Evolutionary conservation across 2,797 vertebrate genomes (phyloP), one percentile per base, ranked within the genome.

Genomic region (Danio kyathit): DNA sequence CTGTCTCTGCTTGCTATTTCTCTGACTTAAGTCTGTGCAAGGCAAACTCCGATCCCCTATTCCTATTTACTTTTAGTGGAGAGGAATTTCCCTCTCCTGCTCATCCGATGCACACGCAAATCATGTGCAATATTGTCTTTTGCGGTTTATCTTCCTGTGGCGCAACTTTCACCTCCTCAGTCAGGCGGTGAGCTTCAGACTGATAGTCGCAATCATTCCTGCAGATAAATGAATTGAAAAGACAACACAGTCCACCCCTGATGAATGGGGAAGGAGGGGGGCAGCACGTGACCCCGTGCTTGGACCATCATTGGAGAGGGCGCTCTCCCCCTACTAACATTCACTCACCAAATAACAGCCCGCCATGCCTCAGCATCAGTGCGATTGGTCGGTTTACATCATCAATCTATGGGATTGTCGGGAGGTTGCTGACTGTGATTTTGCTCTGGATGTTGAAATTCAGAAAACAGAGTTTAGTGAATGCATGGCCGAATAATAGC

Each of bases 211-310:
- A 98, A 99, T 99, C 97, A 99, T 99, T 99, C 97, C 97, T 98
- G 97, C 97, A 99, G 97, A 99, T 99, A 99, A 99, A 99, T 99
- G 97, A 99, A 99, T 99, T 99, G 97, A 97, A 99, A 98, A 96
- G 96, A 98, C 96, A 97, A 98, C 97, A 98, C 96, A 94, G 96
- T 96, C 96, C 97, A 94, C 95, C 97, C 97, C 96, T 96, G 97
- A 97, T 98, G 97, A 97, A 99, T 99, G 97, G 95, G 94, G 95
- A 95, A 95, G 94, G 94, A 95, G 94, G 94, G 95, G 96, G 96
- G 90, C 69, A 94, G 95, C 95, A 97, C 90, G 95, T 98, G 95
- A 89, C 64, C 80, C 69, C 76, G 75, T 86, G 88, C 93, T 89
- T 85, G 87, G 82, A 70, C 83, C 79, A 87, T 81, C 85, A 98